phyloP scores from a whole-genome alignment of 2,888 invertebrate genomes.

The Sphaerophoria taeniata region DNA sequence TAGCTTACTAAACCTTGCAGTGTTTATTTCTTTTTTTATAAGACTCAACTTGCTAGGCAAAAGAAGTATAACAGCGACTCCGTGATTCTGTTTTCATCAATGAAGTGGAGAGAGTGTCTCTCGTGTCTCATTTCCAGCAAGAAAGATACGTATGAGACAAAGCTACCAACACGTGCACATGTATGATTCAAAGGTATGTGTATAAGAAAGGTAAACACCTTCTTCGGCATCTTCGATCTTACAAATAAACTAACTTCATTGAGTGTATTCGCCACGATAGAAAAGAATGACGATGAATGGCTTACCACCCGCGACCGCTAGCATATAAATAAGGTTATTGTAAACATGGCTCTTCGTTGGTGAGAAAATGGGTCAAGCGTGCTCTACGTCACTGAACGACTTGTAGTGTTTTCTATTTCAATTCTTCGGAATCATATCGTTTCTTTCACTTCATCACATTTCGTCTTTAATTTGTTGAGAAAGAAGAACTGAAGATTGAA shows the following conservation, averaged over 20 bases:
- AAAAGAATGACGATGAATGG: neutral
- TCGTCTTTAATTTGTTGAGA: no score
- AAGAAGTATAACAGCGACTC: no score
- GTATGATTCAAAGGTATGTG: no score
- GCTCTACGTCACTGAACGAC: slow-evolving; percentile 74
- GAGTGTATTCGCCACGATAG: neutral
- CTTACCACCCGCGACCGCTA: neutral
- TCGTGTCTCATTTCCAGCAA: neutral
- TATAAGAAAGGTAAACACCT: neutral
- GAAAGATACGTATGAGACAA: neutral
- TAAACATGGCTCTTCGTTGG: slow-evolving; percentile 74
- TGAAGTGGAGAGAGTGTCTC: slow-evolving; percentile 14
- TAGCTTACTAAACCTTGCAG: no score
- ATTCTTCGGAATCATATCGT: slow-evolving; percentile 56
- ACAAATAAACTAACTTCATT: neutral
- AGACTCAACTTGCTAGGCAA: no score
- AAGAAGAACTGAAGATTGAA: no score
- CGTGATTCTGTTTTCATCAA: neutral
- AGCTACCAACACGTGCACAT: no score
- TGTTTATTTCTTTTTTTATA: no score
- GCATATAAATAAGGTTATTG: slow-evolving; percentile 75
- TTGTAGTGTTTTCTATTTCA: slow-evolving; percentile 73
- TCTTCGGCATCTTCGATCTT: slow-evolving; percentile 8
- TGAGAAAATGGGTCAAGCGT: slow-evolving; percentile 77
- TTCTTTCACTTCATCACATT: slow-evolving; percentile 31